These are phyloP conservation scores for Tinea trinotella DNA, from an alignment of 2,888 invertebrate genomes.

Conservation along the genomic window DNA sequence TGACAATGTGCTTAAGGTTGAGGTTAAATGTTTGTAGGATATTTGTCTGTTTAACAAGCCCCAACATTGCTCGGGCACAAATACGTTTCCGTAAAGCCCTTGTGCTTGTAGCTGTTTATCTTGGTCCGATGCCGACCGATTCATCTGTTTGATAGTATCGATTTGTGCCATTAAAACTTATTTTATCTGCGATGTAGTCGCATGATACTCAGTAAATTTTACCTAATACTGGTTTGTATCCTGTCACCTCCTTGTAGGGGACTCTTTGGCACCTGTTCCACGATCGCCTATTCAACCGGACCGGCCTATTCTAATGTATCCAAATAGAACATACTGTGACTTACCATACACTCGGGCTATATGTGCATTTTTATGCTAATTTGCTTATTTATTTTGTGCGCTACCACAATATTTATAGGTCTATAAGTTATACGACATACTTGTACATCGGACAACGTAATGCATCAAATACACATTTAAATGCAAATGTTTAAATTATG, in stretches of 20 bases:
- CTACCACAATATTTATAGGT: slow-evolving; percentile 5
- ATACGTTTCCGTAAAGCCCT: slow-evolving; percentile 37
- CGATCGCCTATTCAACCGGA: slow-evolving; percentile 29
- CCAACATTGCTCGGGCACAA: slow-evolving; percentile 28
- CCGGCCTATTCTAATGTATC: background rate
- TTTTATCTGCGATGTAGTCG: slow-evolving; percentile 38
- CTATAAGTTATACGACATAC: background rate
- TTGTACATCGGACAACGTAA: background rate
- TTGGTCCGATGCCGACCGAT: slow-evolving; percentile 34
- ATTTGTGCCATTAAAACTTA: slow-evolving; percentile 49
- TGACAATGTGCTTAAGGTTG: background rate
- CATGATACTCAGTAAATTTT: slow-evolving; percentile 45
- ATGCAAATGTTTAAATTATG: slow-evolving; percentile 9
- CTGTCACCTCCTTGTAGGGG: slow-evolving; percentile 46
- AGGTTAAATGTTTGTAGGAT: background rate
- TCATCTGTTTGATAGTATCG: slow-evolving; percentile 49
- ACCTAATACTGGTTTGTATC: slow-evolving; percentile 49
- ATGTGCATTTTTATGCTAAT: slow-evolving; percentile 14
- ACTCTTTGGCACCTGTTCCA: slow-evolving; percentile 42
- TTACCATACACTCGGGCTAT: background rate
- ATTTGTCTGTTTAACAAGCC: slow-evolving; percentile 7
- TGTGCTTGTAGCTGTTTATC: slow-evolving; percentile 39
- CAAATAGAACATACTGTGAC: slow-evolving; percentile 12
- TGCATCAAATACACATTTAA: background rate
- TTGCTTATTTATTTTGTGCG: background rate